Evolutionary conservation across 2,797 vertebrate species (phyloP), one percentile per base, ranked within the genome.

Genomic region (Decapterus maruadsi): DNA sequence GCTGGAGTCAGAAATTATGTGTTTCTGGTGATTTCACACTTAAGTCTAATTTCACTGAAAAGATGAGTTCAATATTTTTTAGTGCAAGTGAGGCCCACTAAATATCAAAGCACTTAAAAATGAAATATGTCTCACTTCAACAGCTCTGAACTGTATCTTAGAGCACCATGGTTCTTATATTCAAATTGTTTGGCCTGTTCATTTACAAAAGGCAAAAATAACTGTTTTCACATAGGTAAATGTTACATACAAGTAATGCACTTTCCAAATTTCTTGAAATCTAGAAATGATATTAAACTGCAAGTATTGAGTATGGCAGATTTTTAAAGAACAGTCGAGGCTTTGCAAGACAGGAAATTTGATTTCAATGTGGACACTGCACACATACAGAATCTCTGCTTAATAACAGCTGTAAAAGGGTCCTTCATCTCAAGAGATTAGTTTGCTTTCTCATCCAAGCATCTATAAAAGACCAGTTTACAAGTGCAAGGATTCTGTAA

Each of bases 401-500:
- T 16, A 64, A 36, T 36, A 36, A 26, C 31, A 43, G 8, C 59
- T 58, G n/a, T 61, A 36, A 64, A 51, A 12, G 12, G 36, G 58
- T 14, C 40, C 58, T 68, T 68, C 36, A 64, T 86, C 59, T 90
- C 34, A 78, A 82, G 26, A 84, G 42, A 83, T 63, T 58, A 72
- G 68, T 79, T 74, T 42, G 65, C 64, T 85, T 76, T 77, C 7
- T 80, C 62, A 51, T 76, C 80, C 59, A 80, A 78, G 68, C 68
- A 77, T 87, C 51, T 71, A 72, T 65, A 19, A 46, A 77, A 85
- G 75, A 87, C 74, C 80, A 65, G 77, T 90, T 82, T 90, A 88
- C 89, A 90, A 26, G 85, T 90, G 86, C 77, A 89, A 87, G 74
- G 70, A 87, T 83, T 84, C 83, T 81, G 71, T 72, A 68, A 74